Evolutionary conservation across 2,888 invertebrate species (phyloP).

Genomic region (Lasioglossum malachurum): DNA sequence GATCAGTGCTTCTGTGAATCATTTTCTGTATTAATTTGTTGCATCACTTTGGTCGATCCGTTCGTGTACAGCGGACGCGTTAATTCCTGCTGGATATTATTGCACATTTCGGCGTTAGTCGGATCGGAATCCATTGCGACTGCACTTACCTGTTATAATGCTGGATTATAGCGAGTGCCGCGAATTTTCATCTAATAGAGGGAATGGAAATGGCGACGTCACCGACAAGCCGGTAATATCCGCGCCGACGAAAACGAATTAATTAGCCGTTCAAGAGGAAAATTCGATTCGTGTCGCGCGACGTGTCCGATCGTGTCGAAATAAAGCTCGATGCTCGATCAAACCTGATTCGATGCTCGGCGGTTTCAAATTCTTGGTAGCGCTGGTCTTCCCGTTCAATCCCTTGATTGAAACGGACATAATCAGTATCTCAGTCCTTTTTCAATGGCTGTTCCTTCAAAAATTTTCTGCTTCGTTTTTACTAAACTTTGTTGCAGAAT

Average conservation of each 20-base stretch:
- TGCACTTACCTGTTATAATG: conserved; percentile 21
- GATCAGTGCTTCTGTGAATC: background rate
- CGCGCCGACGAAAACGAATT: background rate
- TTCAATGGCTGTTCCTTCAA: too few species aligned
- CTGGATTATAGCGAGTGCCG: background rate
- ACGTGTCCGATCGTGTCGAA: background rate
- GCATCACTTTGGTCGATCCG: background rate
- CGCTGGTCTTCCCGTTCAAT: background rate
- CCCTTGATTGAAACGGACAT: too few species aligned
- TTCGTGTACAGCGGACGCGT: background rate
- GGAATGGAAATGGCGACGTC: background rate
- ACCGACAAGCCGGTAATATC: background rate
- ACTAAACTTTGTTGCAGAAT: too few species aligned
- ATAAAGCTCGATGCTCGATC: background rate
- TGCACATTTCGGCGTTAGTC: background rate
- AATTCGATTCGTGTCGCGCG: background rate
- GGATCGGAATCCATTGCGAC: conserved; percentile 25
- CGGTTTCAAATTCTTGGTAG: background rate
- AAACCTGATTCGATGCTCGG: background rate
- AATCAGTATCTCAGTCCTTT: too few species aligned
- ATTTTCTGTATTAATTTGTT: background rate
- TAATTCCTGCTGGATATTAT: conserved; percentile 15
- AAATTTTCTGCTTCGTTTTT: too few species aligned
- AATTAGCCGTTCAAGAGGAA: background rate
- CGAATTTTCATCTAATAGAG: background rate